These are phyloP conservation scores for Mesocricetus auratus DNA, from an alignment of 2,113 vertebrate species.

Conservation along the genomic window DNA sequence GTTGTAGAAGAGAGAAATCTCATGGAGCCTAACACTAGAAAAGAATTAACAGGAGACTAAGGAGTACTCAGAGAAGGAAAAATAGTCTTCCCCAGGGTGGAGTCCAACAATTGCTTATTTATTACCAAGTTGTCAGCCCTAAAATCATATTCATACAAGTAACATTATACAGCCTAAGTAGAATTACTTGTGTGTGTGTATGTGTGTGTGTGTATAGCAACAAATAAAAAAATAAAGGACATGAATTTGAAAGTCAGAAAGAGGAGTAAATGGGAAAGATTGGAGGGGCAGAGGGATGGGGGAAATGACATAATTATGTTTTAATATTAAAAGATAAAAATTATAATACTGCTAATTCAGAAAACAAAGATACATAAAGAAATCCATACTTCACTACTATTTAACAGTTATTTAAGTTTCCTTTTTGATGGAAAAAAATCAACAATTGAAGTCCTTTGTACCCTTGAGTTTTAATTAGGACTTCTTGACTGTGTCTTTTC, in stretches of 20 bases:
- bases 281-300: background rate
- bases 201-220: background rate
- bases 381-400: background rate
- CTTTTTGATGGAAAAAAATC: background rate
- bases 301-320: background rate
- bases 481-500: background rate
- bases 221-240: background rate
- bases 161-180: background rate
- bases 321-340: background rate
- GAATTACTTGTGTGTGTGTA: background rate
- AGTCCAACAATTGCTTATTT: background rate
- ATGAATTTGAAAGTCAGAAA: background rate
- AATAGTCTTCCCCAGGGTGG: background rate
- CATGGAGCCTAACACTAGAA: background rate
- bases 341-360: background rate
- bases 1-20: background rate
- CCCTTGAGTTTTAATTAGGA: background rate
- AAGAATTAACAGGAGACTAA: background rate
- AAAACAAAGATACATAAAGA: constrained; percentile 10
- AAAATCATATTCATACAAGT: background rate
- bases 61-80: background rate
- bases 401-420: background rate
- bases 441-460: background rate
- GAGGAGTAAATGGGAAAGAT: background rate
- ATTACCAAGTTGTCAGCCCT: background rate